Evolutionary conservation across 1,140 invertebrate genomes (phyloP).

Genomic region (Wasmannia auropunctata): DNA sequence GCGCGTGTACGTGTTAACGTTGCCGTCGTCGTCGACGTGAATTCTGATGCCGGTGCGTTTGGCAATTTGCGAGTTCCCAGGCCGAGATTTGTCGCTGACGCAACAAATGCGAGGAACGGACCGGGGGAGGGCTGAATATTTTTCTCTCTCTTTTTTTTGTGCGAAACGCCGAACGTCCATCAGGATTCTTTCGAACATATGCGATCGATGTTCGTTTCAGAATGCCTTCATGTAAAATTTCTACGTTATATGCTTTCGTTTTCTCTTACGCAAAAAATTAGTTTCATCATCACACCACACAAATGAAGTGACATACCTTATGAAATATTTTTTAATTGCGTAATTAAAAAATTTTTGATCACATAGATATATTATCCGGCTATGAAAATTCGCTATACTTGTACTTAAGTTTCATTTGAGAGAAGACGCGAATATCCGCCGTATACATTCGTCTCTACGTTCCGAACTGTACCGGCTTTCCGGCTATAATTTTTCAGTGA

Average conservation of each 20-base stretch:
- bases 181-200: not conserved
- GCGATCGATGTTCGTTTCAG: not conserved
- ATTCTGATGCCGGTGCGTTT: conserved; percentile 63
- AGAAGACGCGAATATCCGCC: not conserved
- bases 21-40: conserved; percentile 63
- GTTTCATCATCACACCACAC: not conserved
- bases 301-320: not conserved
- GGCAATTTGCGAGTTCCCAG: conserved; percentile 56
- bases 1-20: conserved; percentile 61
- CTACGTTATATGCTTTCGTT: not conserved
- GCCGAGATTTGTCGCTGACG: conserved; percentile 59
- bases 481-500: conserved; percentile 62
- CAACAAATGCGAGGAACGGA: conserved; percentile 35
- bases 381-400: not conserved
- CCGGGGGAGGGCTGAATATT: not conserved
- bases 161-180: not conserved
- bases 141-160: not conserved
- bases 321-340: not conserved
- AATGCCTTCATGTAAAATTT: not conserved
- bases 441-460: not conserved
- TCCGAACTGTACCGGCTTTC: conserved; percentile 37
- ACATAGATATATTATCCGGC: not conserved
- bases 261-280: not conserved
- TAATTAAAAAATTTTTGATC: not conserved
- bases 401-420: not conserved